These are phyloP conservation scores for Drosophila orosa DNA, from an alignment of 1,140 invertebrate genomes.

Conservation along the genomic window DNA sequence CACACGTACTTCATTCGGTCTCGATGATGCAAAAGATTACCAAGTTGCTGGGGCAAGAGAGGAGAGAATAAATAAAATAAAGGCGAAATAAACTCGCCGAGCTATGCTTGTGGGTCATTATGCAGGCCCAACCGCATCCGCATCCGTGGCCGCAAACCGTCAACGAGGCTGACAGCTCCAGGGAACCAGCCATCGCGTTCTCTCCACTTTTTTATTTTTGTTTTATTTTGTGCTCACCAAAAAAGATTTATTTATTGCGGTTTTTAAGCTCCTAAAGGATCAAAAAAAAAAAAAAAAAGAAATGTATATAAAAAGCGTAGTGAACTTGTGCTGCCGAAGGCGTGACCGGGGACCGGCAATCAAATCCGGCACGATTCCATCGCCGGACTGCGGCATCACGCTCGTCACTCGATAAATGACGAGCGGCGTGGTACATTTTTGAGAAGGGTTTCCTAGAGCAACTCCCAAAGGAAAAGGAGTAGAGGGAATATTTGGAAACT, in stretches of 20 bases:
- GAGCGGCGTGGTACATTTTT: constrained; percentile 3
- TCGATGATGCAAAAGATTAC: constrained; percentile 81
- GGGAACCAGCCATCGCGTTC: constrained; percentile 1
- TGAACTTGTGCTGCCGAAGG: constrained; percentile 5
- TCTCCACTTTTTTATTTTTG: constrained; percentile 5
- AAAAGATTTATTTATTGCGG: constrained; percentile 82
- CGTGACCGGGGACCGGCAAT: constrained; percentile 34
- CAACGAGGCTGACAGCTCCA: constrained; percentile 38
- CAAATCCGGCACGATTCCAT: constrained; percentile 40
- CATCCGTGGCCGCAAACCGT: constrained; percentile 35
- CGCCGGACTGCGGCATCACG: constrained; percentile 46
- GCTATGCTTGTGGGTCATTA: constrained; percentile 75
- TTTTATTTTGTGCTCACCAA: constrained; percentile 37
- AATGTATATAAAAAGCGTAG: too few species aligned
- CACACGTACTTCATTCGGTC: constrained; percentile 75
- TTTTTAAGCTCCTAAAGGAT: constrained; percentile 53
- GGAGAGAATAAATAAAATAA: constrained; percentile 14
- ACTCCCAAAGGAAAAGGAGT: not conserved
- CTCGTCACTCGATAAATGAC: constrained; percentile 37
- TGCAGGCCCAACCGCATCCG: constrained; percentile 55
- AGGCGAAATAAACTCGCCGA: constrained; percentile 47
- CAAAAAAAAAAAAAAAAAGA: not conserved
- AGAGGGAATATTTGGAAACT: not conserved
- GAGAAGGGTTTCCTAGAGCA: constrained; percentile 4
- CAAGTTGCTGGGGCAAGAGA: constrained; percentile 52